Conservation (phyloP, 2,113 vertebrate species). For the Rhabdomys dilectus region DNA sequence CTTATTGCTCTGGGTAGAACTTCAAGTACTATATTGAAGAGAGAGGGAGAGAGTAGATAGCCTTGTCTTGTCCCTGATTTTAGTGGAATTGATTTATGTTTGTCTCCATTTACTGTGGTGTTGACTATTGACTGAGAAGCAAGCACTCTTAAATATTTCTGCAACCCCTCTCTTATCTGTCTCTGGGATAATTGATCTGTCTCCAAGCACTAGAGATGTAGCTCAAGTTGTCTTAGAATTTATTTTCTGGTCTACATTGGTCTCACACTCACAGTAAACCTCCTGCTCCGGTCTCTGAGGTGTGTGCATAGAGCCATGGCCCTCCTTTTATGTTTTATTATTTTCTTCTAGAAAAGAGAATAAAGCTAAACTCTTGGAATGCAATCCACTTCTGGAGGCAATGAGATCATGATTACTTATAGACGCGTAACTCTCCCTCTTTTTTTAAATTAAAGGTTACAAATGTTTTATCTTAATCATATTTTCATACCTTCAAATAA, state of each 20-base stretch:
- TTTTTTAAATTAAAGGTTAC: neutral
- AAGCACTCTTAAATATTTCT: neutral
- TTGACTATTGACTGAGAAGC: neutral
- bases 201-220: neutral
- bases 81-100: too few species aligned
- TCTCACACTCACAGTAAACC: too few species aligned
- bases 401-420: neutral
- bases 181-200: neutral
- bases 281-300: neutral
- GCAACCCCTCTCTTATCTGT: too few species aligned
- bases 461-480: neutral
- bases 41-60: too few species aligned
- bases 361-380: neutral
- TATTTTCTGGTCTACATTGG: neutral
- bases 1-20: too few species aligned
- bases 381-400: neutral
- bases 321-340: too few species aligned
- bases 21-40: too few species aligned
- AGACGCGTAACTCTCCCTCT: neutral
- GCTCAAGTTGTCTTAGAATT: neutral
- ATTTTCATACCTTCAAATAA: neutral
- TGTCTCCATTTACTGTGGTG: too few species aligned
- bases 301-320: too few species aligned
- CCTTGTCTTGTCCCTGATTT: too few species aligned
- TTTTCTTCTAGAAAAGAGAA: neutral